Evolutionary conservation across 2,888 invertebrate species (phyloP).

Genomic region (Dioctria linearis): DNA sequence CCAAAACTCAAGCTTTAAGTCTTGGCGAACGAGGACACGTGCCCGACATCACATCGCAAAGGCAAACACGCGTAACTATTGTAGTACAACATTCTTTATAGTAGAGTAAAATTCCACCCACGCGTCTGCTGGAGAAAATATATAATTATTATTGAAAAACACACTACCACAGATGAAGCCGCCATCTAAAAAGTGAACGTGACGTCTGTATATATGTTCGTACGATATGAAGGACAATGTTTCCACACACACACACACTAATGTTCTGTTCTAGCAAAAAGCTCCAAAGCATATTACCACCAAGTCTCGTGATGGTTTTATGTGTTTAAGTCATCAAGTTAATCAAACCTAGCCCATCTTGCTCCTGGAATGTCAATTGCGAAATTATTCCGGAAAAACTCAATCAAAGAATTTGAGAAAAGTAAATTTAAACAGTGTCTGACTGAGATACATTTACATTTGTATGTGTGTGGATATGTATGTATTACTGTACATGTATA

Average conservation of each 20-base stretch:
- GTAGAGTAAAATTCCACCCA: constrained; percentile 19
- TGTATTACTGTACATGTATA: no score
- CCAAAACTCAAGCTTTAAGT: not conserved
- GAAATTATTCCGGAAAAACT: constrained; percentile 29
- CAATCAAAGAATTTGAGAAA: constrained; percentile 28
- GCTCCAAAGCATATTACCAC: not conserved
- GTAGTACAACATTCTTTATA: constrained; percentile 11
- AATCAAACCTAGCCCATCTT: constrained; percentile 20
- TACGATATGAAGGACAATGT: not conserved
- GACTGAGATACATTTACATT: not conserved
- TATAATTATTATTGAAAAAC: not conserved
- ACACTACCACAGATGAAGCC: not conserved
- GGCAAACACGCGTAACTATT: constrained; percentile 15
- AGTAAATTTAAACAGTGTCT: constrained; percentile 36
- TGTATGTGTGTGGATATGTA: no score
- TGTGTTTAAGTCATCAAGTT: constrained; percentile 35
- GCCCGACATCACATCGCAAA: constrained; percentile 3
- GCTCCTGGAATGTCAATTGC: constrained; percentile 29
- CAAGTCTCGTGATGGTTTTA: constrained; percentile 11
- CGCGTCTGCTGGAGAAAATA: constrained; percentile 20
- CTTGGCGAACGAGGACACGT: constrained; percentile 14
- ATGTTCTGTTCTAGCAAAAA: not conserved
- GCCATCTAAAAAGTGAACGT: not conserved
- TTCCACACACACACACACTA: not conserved
- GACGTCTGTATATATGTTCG: not conserved